Base-by-base conservation (phyloP, 1,140 invertebrate genomes). In the Bombyx mandarina region DNA sequence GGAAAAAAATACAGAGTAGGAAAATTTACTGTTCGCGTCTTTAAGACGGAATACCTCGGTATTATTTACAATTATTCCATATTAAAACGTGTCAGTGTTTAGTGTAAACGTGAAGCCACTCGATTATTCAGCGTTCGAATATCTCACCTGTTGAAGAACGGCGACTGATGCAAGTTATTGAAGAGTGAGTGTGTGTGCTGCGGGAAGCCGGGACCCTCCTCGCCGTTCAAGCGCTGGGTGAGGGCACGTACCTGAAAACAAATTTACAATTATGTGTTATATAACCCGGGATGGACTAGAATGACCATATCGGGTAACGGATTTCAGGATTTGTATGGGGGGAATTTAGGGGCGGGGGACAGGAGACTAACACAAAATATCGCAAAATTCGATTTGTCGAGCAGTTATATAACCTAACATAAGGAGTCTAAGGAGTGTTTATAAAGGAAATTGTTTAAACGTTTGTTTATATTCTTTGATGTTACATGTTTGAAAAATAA, bases 191-290 rank as follows among this genome's bases (percentile, higher is more conserved):
- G 81, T 8, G 85, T 75, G 50, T 82, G 81, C 48, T 79, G 89
- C 88, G 45, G 89, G 89, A 88, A 93, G 88, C 69, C 91, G 75
- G 75, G 88, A 73, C 84, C 91, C 67, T 95, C 94, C 72, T 96
- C 95, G 8, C 94, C 93, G 75, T 96, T 96, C 53, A 96, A 85
- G 66, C 94, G 91, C 69, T 95, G 93, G 1, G 95, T 97, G 26
- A 97, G 85, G 70, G 93, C 94, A 47, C 94, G 91, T n/a, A 94
- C 93, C 93, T 94, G 69, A 8, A 60, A 58, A 47, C n/a, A 47
- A 10, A 47, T 47, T 2, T 47, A 47, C n/a, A 3, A 1, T 47
- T 3, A 47, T 6, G 26, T 35, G 1, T 35, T 35, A 35, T 35
- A 35, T 2, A 35, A 18, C 12, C 26, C 26, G 4, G 4, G 26